Evolutionary conservation across 1,140 invertebrate genomes (phyloP), one percentile per base, ranked within the genome.

Genomic region (Augochlora pura): DNA sequence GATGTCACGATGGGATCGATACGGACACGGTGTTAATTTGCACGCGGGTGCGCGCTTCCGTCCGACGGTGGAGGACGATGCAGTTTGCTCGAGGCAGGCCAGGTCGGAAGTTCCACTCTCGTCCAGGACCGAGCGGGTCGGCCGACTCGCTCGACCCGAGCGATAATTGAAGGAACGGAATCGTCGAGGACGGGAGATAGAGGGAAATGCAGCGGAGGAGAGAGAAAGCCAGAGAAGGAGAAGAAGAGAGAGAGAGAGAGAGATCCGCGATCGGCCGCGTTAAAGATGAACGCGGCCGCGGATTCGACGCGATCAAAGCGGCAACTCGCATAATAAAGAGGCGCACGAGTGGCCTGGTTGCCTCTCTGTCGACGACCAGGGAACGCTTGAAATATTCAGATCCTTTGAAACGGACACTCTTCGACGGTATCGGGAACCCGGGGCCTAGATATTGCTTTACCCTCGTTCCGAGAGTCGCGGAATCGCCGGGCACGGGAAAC

Each of bases 251-350:
- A 23, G 63, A n/a, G 39, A 65, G 38, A 46, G 38, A 65, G 1
- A 12, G 39, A 21, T 10, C 63, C 42, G 42, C 42, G 63, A 65
- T 65, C 63, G 63, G 39, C 9, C 39, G 39, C 21, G 38, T 65
- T 21, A 65, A 65, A 65, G 63, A 65, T 39, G 63, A n/a, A 23
- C 42, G 3, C 42, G 57, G 57, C 23, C 62, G 38, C 32, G 32
- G 6, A n/a, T 46, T 46, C 42, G 42, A 46, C 32, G 39, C n/a
- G 23, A 66, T 66, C 39, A 46, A 66, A 66, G 64, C 39, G 12
- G 23, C 39, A 16, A 46, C 21, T 66, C 64, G 64, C 64, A 42
- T 66, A 66, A 66, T 66, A 66, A 66, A 66, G 64, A 46, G 64
- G 39, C 39, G n/a, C 23, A 16, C 38, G 39, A 66, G 64, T 66